Evolutionary conservation across 53 echinoderm and acorn worm species (phyloP).

Genomic region (Holothuria leucospilota): DNA sequence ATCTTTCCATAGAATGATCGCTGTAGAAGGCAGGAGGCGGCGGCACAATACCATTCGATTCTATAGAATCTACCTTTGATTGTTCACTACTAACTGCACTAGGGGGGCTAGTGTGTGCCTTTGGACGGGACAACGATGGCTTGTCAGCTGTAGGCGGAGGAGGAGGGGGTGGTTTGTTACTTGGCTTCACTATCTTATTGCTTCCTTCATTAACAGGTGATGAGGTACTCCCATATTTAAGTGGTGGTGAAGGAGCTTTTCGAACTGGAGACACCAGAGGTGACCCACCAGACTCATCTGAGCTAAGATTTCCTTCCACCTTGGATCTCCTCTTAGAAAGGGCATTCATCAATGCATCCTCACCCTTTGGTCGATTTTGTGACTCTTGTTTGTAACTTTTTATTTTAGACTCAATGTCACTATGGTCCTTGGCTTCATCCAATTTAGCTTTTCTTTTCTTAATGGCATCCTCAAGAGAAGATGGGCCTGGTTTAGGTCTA

Average conservation of each 20-base stretch:
- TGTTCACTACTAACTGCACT: background rate
- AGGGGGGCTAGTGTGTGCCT: slow-evolving; percentile 10
- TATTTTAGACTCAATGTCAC: slow-evolving; percentile 84
- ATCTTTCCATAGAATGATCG: slow-evolving; percentile 50
- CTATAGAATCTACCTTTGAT: slow-evolving; percentile 21
- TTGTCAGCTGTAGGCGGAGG: slow-evolving; percentile 20
- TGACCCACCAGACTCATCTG: slow-evolving; percentile 71
- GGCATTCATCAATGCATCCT: slow-evolving; percentile 78
- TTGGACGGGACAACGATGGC: background rate
- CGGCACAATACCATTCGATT: slow-evolving; percentile 55
- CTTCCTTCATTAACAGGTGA: too few relatives aligned
- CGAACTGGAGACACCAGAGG: slow-evolving; percentile 16
- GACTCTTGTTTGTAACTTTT: slow-evolving; percentile 70
- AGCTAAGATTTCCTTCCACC: slow-evolving; percentile 73
- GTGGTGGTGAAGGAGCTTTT: slow-evolving; percentile 1
- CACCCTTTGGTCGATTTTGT: slow-evolving; percentile 51
- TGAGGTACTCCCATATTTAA: background rate
- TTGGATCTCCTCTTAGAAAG: slow-evolving; percentile 85
- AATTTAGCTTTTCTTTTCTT: slow-evolving; percentile 81
- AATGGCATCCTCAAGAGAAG: slow-evolving; percentile 33
- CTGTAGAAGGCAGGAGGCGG: slow-evolving; percentile 71
- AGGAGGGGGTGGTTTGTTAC: slow-evolving; percentile 25
- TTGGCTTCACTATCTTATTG: slow-evolving; percentile 14
- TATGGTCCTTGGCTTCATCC: slow-evolving; percentile 52
- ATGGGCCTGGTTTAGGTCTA: background rate